These are phyloP conservation scores for Artemisiospiza belli DNA, from an alignment of 2,113 vertebrate species.

Conservation along the genomic window DNA sequence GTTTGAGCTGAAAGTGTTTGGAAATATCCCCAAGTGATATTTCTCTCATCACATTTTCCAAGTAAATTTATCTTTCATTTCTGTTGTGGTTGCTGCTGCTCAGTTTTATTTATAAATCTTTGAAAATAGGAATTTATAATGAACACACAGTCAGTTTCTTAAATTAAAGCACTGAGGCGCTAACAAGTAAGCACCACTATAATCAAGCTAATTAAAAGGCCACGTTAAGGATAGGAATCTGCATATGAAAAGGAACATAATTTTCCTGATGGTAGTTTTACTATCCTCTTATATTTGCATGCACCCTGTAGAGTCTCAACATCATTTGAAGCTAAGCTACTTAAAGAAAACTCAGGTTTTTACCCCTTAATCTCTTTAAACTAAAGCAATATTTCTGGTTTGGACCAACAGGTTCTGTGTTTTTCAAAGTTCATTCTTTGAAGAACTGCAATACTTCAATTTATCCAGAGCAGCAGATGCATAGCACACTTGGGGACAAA, in stretches of 20 bases:
- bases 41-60: constrained; percentile 24
- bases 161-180: constrained; percentile 38
- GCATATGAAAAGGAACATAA: constrained; percentile 47
- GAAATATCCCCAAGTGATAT: constrained; percentile 16
- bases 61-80: neutral
- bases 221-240: constrained; percentile 46
- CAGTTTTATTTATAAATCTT: constrained; percentile 50
- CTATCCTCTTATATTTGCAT: constrained; percentile 43
- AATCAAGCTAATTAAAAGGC: constrained; percentile 65
- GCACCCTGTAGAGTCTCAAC: neutral
- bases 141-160: constrained; percentile 23
- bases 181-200: constrained; percentile 35
- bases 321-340: constrained; percentile 21
- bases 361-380: constrained; percentile 42
- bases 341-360: constrained; percentile 22
- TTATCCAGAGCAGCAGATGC: constrained; percentile 59
- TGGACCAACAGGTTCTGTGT: constrained; percentile 8
- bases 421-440: constrained; percentile 50
- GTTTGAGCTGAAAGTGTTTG: constrained; percentile 11
- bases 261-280: constrained; percentile 51
- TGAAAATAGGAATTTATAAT: constrained; percentile 40
- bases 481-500: constrained; percentile 48
- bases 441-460: constrained; percentile 33
- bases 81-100: constrained; percentile 6
- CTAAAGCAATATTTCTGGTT: constrained; percentile 14